Percentiles rank a stretch among this genome's conserved stretches.
Evolutionary conservation across 2,888 invertebrate genomes (phyloP).

Genomic region (Sialis fuliginosa): DNA sequence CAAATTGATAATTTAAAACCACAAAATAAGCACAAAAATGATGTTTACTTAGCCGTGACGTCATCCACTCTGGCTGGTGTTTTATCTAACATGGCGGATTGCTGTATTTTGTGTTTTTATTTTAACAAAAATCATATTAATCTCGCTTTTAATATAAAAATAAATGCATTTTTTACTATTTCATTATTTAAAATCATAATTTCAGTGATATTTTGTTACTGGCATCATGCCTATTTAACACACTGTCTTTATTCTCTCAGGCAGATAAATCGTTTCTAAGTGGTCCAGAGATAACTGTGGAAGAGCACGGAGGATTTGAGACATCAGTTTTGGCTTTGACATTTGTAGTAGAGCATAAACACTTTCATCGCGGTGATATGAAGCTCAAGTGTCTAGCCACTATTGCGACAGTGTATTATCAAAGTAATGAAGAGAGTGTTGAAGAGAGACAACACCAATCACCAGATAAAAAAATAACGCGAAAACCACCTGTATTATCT

Average conservation of each 20-base stretch:
- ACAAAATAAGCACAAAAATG: too few species aligned
- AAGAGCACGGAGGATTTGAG: conserved; percentile 50
- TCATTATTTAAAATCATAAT: too few species aligned
- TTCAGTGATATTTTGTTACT: too few species aligned
- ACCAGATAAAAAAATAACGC: conserved; percentile 59
- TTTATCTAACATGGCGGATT: too few species aligned
- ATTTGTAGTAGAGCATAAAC: conserved; percentile 62
- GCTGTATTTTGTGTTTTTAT: too few species aligned
- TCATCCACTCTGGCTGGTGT: too few species aligned
- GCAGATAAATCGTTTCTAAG: background rate
- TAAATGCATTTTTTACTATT: too few species aligned
- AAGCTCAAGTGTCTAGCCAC: conserved; percentile 80
- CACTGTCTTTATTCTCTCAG: background rate
- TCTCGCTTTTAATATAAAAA: too few species aligned
- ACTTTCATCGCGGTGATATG: conserved; percentile 71
- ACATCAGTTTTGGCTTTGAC: conserved; percentile 60
- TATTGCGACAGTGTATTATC: conserved; percentile 72
- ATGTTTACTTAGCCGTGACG: too few species aligned
- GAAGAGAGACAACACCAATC: conserved; percentile 57
- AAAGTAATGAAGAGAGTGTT: conserved; percentile 76
- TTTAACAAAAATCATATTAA: too few species aligned
- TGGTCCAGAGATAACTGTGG: conserved; percentile 31
- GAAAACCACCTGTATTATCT: conserved; percentile 29
- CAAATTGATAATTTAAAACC: too few species aligned
- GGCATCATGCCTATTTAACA: too few species aligned